These are phyloP conservation scores for Distichodus sexfasciatus DNA, from an alignment of 2,797 vertebrate genomes.

Conservation along the genomic window DNA sequence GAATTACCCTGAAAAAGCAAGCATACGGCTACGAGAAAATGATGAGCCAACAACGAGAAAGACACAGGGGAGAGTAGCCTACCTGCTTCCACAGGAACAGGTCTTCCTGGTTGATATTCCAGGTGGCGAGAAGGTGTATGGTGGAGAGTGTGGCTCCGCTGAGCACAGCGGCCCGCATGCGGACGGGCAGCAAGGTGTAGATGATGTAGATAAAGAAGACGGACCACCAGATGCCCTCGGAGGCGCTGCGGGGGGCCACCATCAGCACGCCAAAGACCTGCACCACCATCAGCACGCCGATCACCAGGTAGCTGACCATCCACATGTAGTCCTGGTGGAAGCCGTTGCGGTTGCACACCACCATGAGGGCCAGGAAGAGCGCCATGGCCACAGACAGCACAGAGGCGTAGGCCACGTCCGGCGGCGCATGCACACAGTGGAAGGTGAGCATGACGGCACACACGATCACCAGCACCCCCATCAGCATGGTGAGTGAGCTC, in stretches of 20 bases:
- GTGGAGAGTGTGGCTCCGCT: conserved; percentile 83
- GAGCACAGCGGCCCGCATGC: conserved; percentile 91
- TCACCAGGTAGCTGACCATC: conserved; percentile 94
- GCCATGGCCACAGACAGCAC: conserved; percentile 82
- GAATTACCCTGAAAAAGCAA: too few relatives aligned
- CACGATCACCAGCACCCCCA: conserved; percentile 92
- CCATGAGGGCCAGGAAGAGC: conserved; percentile 89
- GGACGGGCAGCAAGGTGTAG: conserved; percentile 93
- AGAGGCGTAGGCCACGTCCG: conserved; percentile 74
- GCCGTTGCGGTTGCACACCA: conserved; percentile 91
- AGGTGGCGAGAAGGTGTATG: conserved; percentile 85
- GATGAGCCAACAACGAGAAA: too few relatives aligned
- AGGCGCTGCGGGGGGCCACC: conserved; percentile 83
- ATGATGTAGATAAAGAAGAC: conserved; percentile 97
- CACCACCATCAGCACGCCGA: conserved; percentile 82
- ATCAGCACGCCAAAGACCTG: conserved; percentile 85
- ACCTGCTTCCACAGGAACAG: conserved; percentile 93
- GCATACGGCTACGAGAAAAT: too few relatives aligned
- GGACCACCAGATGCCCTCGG: conserved; percentile 92
- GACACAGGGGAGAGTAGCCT: too few relatives aligned
- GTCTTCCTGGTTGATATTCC: conserved; percentile 85
- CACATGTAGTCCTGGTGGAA: conserved; percentile 98
- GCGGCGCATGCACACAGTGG: conserved; percentile 82
- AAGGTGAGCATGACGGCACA: conserved; percentile 89
- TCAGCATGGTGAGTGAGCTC: conserved; percentile 94